A percentile compares a stretch with the other conserved stretches of the same genome.
Evolutionary conservation across 1,140 invertebrate genomes (phyloP).

Genomic region (Lepidurus couesii): DNA sequence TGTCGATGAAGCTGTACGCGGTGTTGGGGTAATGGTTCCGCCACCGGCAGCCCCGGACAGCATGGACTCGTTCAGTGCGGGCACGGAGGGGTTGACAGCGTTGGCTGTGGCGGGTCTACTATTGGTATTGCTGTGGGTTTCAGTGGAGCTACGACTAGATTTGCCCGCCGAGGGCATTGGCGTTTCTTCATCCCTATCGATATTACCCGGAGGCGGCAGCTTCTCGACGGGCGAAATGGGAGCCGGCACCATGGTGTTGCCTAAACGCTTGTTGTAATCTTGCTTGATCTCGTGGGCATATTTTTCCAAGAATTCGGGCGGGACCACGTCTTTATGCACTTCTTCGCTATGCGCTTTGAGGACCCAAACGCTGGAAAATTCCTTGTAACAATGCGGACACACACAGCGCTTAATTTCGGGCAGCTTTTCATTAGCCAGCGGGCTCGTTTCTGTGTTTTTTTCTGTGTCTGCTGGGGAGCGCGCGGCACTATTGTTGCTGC

Average conservation of each 20-base stretch:
- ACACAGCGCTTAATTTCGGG: conserved; percentile 64
- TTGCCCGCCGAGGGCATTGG: neutral
- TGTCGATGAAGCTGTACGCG: conserved; percentile 52
- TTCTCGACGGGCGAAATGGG: conserved; percentile 32
- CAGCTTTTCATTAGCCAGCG: conserved; percentile 53
- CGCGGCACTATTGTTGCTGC: neutral
- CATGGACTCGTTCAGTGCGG: conserved; percentile 35
- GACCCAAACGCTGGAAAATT: conserved; percentile 92
- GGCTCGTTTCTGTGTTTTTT: conserved; percentile 34
- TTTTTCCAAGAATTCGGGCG: conserved; percentile 79
- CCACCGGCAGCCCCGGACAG: conserved; percentile 41
- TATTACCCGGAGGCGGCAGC: conserved; percentile 26
- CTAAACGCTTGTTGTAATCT: conserved; percentile 74
- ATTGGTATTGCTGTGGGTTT: conserved; percentile 40
- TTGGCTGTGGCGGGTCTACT: conserved; percentile 30
- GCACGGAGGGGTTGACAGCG: conserved; percentile 39
- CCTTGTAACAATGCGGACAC: conserved; percentile 86
- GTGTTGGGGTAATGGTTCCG: conserved; percentile 55
- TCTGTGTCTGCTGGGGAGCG: neutral
- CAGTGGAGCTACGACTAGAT: conserved; percentile 45
- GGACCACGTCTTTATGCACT: conserved; percentile 84
- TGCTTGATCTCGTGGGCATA: conserved; percentile 84
- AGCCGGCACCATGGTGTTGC: conserved; percentile 45
- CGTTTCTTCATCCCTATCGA: conserved; percentile 20
- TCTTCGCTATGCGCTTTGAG: conserved; percentile 93